Evolutionary conservation across 1,140 invertebrate species (phyloP), one percentile per base, ranked within the genome.

Genomic region (Drosophila simulans): DNA sequence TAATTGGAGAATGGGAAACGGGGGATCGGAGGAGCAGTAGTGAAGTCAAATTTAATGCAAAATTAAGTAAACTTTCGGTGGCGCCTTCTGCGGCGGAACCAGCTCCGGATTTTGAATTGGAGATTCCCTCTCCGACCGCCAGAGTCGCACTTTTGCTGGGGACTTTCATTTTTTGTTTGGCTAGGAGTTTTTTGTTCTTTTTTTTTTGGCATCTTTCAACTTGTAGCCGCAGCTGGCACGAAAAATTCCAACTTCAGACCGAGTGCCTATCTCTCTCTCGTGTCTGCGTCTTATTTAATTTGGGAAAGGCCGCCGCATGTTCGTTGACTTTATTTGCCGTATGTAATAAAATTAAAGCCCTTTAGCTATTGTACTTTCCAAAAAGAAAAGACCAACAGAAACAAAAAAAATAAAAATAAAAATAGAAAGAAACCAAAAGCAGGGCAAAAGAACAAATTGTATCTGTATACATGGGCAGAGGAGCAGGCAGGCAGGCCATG

Each of bases 311-410:
- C 76, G 76, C 72, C 80, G 77, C 80, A 74, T 89, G 84, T 89
- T 80, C 80, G 84, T 90, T 84, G 84, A 89, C 80, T 89, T 89
- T 89, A 89, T 89, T 89, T 89, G 84, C 74, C 86, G 80, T 89
- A 75, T 89, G 84, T 89, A 89, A 89, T 89, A 89, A 89, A 89
- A 89, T 89, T 89, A 89, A 89, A 89, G 84, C 84, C 84, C 84
- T 89, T 89, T 89, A 89, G 84, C 84, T 88, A 86, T 86, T 86
- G 83, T 86, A 82, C 66, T 86, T 88, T 57, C 69, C 45, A 53
- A 15, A 51, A 20, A 52, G 65, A 72, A 55, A 58, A 40, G 31
- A 31, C 31, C 31, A 31, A 31, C 7, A 42, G 60, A 27, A 43
- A 22, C 3, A 65, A 59, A 5, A 53, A 45, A 58, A 77, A 69